phyloP scores from a whole-genome alignment of 2,113 vertebrate genomes.

The Scartelaos histophorus region DNA sequence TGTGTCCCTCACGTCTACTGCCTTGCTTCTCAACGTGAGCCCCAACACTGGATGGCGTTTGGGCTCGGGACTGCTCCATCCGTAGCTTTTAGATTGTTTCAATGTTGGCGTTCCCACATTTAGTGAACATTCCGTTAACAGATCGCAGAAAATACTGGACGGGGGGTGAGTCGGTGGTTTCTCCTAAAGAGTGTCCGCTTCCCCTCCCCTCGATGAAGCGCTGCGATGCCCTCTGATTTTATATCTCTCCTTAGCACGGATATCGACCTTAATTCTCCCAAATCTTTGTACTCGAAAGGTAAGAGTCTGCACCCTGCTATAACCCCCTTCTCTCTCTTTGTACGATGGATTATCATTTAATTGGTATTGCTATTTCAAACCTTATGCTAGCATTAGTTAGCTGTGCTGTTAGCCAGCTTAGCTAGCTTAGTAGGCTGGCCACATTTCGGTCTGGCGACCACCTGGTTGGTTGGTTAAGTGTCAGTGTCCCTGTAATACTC shows the following conservation, averaged over 20 bases:
- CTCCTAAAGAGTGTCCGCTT: conserved; percentile 70
- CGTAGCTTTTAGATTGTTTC: conserved; percentile 18
- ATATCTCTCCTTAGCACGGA: conserved; percentile 93
- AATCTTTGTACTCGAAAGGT: conserved; percentile 94
- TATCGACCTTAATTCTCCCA: conserved; percentile 92
- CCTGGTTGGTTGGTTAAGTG: conserved; percentile 29
- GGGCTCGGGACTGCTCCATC: conserved; percentile 48
- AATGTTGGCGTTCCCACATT: conserved; percentile 39
- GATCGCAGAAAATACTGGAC: conserved; percentile 45
- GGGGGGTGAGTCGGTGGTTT: conserved; percentile 49
- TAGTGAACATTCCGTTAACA: conserved; percentile 48
- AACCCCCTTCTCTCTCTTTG: not conserved
- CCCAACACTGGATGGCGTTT: conserved; percentile 40
- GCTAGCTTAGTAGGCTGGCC: conserved; percentile 61
- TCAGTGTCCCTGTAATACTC: conserved; percentile 24
- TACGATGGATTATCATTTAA: conserved; percentile 18
- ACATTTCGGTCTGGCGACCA: conserved; percentile 31
- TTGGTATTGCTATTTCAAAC: conserved; percentile 50
- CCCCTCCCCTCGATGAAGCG: conserved; percentile 78
- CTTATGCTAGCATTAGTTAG: conserved; percentile 66
- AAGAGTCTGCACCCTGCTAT: conserved; percentile 54
- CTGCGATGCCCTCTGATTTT: conserved; percentile 97
- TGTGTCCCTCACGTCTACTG: conserved; percentile 26
- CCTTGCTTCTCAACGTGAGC: conserved; percentile 43
- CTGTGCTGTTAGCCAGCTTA: conserved; percentile 53